These are phyloP conservation scores for Tetragonisca angustula DNA, from an alignment of 2,888 invertebrate species.

Conservation along the genomic window DNA sequence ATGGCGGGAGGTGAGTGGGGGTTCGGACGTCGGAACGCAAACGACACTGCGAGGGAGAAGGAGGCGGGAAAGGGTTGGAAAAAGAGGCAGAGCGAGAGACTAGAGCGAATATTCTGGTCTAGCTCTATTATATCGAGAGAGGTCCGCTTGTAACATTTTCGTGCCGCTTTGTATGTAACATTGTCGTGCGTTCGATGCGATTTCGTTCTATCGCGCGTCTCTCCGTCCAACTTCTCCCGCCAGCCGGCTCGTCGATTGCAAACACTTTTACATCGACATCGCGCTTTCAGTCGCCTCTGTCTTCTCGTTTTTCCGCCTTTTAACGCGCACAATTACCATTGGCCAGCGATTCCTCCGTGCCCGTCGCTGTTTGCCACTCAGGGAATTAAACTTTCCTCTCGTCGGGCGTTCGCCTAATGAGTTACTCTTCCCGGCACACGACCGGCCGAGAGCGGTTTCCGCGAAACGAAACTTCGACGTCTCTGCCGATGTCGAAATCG, in stretches of 20 bases:
- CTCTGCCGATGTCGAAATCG: not conserved
- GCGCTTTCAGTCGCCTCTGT: not conserved
- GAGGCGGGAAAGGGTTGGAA: not conserved
- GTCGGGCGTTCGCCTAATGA: slow-evolving; percentile 5
- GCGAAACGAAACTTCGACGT: not conserved
- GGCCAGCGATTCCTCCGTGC: not conserved
- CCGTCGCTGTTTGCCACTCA: not conserved
- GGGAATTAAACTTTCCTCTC: slow-evolving; percentile 16
- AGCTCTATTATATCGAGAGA: slow-evolving; percentile 38
- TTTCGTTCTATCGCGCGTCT: not conserved
- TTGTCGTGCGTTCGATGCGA: slow-evolving; percentile 28
- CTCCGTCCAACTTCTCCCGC: slow-evolving; percentile 13
- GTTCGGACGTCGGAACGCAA: slow-evolving; percentile 24
- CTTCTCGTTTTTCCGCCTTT: not conserved
- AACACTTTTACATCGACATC: slow-evolving; percentile 39
- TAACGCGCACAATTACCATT: slow-evolving; percentile 14
- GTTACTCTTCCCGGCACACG: not conserved
- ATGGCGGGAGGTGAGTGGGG: not conserved
- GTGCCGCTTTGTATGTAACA: slow-evolving; percentile 40
- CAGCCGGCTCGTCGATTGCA: slow-evolving; percentile 43
- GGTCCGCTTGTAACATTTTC: slow-evolving; percentile 30
- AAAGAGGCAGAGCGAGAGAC: not conserved
- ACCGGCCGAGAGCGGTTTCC: not conserved
- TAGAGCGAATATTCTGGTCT: not conserved
- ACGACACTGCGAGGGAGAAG: not conserved